Evolutionary conservation across 1,140 invertebrate genomes (phyloP), one percentile per base, ranked within the genome.

Genomic region (Apis mellifera): DNA sequence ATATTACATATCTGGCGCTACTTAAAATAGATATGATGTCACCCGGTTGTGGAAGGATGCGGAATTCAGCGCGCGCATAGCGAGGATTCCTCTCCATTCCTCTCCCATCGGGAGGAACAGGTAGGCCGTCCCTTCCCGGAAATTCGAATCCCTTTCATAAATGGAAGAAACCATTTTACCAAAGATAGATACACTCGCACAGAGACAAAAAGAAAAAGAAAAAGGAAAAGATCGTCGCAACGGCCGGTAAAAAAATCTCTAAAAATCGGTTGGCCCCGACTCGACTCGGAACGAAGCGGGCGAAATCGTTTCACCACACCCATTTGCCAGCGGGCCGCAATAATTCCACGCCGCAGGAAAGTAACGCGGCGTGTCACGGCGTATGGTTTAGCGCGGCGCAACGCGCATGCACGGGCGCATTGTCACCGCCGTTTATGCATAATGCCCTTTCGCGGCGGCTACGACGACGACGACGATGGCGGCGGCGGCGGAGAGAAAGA

Each of bases 1-100:
- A 86, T 79, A 85, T 72, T 72, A 85, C 74, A 84, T 87, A 87
- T 86, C 86, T 84, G 57, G 21, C 50, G 74, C 52, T 50, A 70
- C 66, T 50, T 74, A 48, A 78, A 78, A 78, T 78, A 78, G 74
- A 57, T 57, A 70, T 78, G 81, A 82, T 71, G 75, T 82, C 74
- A 71, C 17, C n/a, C n/a, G 42, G 54, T 15, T 23, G 2, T 17
- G 50, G 13, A 19, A 23, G 62, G 50, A 32, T 5, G 48, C 50
- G 9, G 50, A 55, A 55, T 57, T n/a, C 65, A 48, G 42, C 71
- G 8, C 7, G 17, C 17, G 48, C 11, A 12, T 48, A 4, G 1
- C 42, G 7, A 52, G 52, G n/a, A 64, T 70, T 13, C 32, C 62
- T 69, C 57, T 15, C 0, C 11, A 48, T 17, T 26, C 48, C 15